Evolutionary conservation across 2,888 invertebrate genomes (phyloP).

Genomic region (Troides helena): DNA sequence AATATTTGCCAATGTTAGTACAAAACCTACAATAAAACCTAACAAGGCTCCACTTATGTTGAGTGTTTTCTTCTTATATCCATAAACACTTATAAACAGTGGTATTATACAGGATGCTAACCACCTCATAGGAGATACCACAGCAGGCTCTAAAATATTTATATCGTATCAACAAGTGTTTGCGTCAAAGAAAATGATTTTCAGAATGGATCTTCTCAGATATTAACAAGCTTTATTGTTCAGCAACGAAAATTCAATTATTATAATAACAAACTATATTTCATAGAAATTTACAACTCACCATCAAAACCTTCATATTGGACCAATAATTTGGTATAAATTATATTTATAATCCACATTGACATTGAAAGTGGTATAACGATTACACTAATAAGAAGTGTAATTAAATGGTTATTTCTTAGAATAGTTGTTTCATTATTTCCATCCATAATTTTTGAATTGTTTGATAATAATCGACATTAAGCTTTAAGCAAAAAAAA

Average conservation of each 20-base stretch:
- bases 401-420: constrained; percentile 70
- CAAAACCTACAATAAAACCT: constrained; percentile 86
- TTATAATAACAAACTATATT: not conserved
- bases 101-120: constrained; percentile 83
- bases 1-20: constrained; percentile 88
- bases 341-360: constrained; percentile 86
- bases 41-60: constrained; percentile 85
- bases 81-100: constrained; percentile 83
- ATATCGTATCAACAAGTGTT: not conserved
- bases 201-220: not conserved
- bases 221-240: not conserved
- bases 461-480: not conserved
- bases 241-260: not conserved
- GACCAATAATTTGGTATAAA: constrained; percentile 81
- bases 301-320: constrained; percentile 78
- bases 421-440: constrained; percentile 37
- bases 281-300: constrained; percentile 44
- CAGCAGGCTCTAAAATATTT: constrained; percentile 74
- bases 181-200: not conserved
- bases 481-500: not conserved
- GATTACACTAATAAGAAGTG: constrained; percentile 83
- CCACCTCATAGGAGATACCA: constrained; percentile 84
- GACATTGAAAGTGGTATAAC: constrained; percentile 88
- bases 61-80: constrained; percentile 84
- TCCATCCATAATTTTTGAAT: constrained; percentile 24